Evolutionary conservation across 2,113 vertebrate species (phyloP).

Genomic region (Meriones unguiculatus): DNA sequence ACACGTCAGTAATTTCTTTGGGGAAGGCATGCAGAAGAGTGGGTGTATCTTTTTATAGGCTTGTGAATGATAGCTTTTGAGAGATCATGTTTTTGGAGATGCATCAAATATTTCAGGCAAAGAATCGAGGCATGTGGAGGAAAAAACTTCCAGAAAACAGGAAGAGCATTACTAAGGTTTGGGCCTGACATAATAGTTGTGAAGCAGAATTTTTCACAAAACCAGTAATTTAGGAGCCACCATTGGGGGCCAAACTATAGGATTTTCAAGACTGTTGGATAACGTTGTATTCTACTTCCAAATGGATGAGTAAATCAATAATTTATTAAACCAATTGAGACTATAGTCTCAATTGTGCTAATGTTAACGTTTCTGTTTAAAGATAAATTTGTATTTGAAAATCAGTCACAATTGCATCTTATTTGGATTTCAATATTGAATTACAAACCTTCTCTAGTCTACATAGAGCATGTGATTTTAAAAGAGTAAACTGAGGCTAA

Average conservation of each 20-base stretch:
- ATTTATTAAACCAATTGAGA: constrained; percentile 18
- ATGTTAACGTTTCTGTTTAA: constrained; percentile 24
- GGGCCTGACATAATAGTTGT: background rate
- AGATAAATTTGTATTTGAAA: background rate
- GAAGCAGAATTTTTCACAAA: background rate
- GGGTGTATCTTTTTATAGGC: background rate
- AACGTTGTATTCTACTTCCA: background rate
- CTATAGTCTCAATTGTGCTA: background rate
- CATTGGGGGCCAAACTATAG: accelerated
- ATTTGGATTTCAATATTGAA: background rate
- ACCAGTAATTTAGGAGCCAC: background rate
- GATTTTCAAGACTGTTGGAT: background rate
- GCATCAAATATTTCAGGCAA: background rate
- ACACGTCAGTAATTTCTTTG: background rate
- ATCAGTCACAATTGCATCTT: background rate
- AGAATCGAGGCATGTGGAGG: background rate
- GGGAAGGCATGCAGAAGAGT: background rate
- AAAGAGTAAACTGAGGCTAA: background rate
- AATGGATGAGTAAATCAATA: background rate
- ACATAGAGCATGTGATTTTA: background rate
- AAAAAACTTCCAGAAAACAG: background rate
- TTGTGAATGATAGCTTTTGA: background rate
- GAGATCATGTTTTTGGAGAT: background rate
- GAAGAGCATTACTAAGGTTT: background rate
- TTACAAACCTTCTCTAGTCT: background rate